Evolutionary conservation across 2,113 vertebrate genomes (phyloP).

Genomic region (Saccopteryx bilineata): DNA sequence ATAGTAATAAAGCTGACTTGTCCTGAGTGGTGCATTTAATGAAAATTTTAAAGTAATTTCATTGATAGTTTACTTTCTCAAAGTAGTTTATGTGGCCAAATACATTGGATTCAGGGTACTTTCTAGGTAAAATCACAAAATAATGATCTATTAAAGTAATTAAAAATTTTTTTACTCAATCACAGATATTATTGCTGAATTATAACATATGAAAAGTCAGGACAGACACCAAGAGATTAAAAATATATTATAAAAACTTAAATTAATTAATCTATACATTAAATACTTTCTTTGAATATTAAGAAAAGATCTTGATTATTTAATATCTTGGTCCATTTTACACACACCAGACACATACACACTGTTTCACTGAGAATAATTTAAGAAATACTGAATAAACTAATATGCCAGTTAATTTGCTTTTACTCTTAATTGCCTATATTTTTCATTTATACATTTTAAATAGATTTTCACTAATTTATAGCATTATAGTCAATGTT

Average conservation of each 20-base stretch:
- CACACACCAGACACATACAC: neutral
- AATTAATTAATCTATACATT: neutral
- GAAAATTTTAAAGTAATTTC: slow-evolving; percentile 74
- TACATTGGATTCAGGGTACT: neutral
- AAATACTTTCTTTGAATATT: neutral
- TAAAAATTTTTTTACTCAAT: neutral
- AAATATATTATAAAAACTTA: neutral
- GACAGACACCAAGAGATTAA: neutral
- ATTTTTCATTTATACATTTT: neutral
- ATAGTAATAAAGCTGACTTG: slow-evolving; percentile 35
- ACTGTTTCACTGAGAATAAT: neutral
- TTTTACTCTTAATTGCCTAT: slow-evolving; percentile 30
- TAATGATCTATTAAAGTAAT: neutral
- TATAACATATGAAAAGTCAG: neutral
- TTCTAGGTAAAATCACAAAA: neutral
- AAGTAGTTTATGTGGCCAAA: slow-evolving; percentile 10
- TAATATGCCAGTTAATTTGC: neutral
- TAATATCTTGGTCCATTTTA: slow-evolving; percentile 15
- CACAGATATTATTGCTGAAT: neutral
- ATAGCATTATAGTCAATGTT: neutral
- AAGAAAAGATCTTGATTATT: neutral
- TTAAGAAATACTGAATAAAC: neutral
- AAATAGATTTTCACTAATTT: slow-evolving; percentile 60
- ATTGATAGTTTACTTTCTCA: slow-evolving; percentile 54
- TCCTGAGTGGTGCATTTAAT: slow-evolving; percentile 61